Conservation (phyloP, 2,113 vertebrate genomes). For the Symphodus melops region DNA sequence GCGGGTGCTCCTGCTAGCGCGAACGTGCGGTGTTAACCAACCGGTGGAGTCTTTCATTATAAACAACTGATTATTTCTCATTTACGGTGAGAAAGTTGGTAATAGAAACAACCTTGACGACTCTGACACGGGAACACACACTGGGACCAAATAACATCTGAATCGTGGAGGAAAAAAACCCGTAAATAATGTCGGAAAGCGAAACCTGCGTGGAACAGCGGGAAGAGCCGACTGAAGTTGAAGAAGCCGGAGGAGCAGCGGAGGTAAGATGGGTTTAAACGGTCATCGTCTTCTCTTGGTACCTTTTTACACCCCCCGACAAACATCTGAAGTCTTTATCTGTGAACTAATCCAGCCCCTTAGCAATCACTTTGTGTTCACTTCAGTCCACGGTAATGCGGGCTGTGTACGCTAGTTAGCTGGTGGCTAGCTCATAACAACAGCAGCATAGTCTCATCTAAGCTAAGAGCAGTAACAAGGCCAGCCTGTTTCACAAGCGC, state of each 20-base stretch:
- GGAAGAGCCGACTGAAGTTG: constrained; percentile 77
- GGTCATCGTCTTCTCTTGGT: constrained; percentile 11
- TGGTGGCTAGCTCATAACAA: constrained; percentile 35
- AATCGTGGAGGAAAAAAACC: constrained; percentile 19
- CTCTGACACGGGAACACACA: not conserved
- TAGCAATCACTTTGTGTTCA: not conserved
- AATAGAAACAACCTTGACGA: not conserved
- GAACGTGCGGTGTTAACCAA: constrained; percentile 49
- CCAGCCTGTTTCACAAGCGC: constrained; percentile 26
- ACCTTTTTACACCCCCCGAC: not conserved
- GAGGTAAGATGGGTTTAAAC: constrained; percentile 75
- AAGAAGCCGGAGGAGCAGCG: constrained; percentile 75
- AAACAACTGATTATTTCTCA: constrained; percentile 38
- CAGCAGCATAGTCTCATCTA: constrained; percentile 16
- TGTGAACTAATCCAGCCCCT: rapidly evolving
- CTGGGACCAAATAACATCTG: not conserved
- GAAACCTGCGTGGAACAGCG: constrained; percentile 76
- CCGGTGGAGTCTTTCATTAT: constrained; percentile 68
- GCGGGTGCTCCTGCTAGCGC: constrained; percentile 64
- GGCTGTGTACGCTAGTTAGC: constrained; percentile 28
- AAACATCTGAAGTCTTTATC: not conserved
- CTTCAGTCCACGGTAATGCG: not conserved
- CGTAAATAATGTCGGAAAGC: constrained; percentile 76
- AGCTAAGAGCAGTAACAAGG: constrained; percentile 28
- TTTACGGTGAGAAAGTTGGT: constrained; percentile 26